Conservation (phyloP, 2,888 invertebrate genomes). For the Octodonta nipae region DNA sequence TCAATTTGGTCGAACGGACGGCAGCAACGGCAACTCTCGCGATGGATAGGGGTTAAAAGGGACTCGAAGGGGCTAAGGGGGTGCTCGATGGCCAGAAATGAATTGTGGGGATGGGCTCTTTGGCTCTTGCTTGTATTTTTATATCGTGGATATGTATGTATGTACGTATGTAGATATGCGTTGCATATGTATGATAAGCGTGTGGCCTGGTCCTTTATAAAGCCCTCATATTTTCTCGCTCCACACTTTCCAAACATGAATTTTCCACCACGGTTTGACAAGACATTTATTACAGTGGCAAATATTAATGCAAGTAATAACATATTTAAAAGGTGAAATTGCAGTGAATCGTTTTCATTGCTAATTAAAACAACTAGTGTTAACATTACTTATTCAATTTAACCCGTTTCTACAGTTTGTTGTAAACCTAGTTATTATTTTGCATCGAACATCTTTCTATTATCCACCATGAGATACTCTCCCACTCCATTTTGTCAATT, state of each 20-base stretch:
- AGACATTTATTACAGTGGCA: neutral
- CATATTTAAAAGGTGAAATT: too few relatives aligned
- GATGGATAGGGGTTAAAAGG: constrained; percentile 2
- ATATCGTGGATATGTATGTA: constrained; percentile 27
- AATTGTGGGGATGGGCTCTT: constrained; percentile 25
- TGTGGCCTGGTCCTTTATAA: constrained; percentile 26
- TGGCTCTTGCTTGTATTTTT: constrained; percentile 23
- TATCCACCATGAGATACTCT: too few relatives aligned
- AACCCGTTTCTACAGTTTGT: too few relatives aligned
- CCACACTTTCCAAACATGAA: constrained; percentile 11
- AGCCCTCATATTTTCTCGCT: constrained; percentile 22
- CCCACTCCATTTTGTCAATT: too few relatives aligned
- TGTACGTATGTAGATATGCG: constrained; percentile 32
- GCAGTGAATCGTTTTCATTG: too few relatives aligned
- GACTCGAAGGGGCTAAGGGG: constrained; percentile 3
- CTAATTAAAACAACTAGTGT: too few relatives aligned
- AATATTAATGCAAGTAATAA: too few relatives aligned
- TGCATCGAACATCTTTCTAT: too few relatives aligned
- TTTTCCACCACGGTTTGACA: constrained; percentile 10
- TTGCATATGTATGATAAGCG: constrained; percentile 36
- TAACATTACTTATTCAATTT: too few relatives aligned
- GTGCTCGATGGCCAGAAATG: constrained; percentile 20
- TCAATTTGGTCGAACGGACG: constrained; percentile 24
- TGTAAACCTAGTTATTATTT: too few relatives aligned
- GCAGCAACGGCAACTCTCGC: neutral